Conservation (phyloP, 2,113 vertebrate genomes). For the Laticauda colubrina region DNA sequence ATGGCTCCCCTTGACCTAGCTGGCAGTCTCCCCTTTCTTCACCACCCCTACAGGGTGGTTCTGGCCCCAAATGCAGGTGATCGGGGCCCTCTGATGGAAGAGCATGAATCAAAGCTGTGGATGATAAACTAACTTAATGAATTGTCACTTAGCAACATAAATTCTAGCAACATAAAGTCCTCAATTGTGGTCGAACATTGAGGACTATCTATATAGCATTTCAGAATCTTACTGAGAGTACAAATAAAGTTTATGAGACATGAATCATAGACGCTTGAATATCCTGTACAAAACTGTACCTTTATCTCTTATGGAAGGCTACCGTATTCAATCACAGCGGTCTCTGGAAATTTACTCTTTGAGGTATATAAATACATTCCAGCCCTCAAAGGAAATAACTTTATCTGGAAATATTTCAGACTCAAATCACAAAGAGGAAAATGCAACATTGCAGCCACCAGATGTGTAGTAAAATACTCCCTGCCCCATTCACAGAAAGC, state of each 20-base stretch:
- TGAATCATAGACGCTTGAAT: constrained; percentile 41
- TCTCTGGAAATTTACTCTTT: constrained; percentile 55
- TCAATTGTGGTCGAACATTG: too few species aligned
- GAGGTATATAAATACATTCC: constrained; percentile 41
- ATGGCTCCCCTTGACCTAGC: too few species aligned
- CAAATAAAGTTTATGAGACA: constrained; percentile 48
- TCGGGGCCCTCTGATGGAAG: too few species aligned
- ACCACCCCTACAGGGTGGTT: too few species aligned
- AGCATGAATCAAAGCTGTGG: too few species aligned
- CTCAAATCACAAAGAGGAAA: constrained; percentile 16
- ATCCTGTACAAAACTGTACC: constrained; percentile 32
- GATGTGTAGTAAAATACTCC: not conserved
- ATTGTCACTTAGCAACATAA: too few species aligned
- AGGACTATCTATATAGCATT: constrained; percentile 5
- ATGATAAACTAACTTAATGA: too few species aligned
- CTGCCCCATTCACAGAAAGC: not conserved
- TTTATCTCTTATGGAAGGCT: constrained; percentile 48
- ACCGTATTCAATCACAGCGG: constrained; percentile 33
- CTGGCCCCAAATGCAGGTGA: too few species aligned
- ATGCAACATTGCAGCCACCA: constrained; percentile 2
- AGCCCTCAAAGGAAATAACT: constrained; percentile 27
- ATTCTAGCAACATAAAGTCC: too few species aligned
- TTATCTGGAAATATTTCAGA: constrained; percentile 31
- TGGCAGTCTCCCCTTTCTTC: too few species aligned
- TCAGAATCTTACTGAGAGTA: constrained; percentile 43